Base-by-base conservation (phyloP, 2,888 invertebrate species). In the Agrotis exclamationis region DNA sequence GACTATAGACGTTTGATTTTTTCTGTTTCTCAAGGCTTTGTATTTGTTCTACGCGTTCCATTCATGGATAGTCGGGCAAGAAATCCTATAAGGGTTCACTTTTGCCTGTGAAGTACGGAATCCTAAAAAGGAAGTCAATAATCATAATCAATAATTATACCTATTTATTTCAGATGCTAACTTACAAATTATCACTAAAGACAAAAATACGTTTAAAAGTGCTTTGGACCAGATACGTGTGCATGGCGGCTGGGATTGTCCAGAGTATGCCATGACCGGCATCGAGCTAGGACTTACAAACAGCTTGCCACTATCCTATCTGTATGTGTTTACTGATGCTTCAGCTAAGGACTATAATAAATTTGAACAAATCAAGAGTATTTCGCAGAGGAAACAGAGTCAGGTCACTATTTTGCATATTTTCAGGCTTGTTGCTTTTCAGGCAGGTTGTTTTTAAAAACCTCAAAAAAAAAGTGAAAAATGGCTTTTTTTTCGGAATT, bases 261-360 rank as follows among this genome's bases (percentile, higher is more conserved):
- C 92, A 0, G 95, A 94, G 79, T 84, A 87, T 80, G 72, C 92
- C 0, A 86, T 95, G 89, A 48, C 77, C 2, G 95, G 94, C 24
- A 93, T 95, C 7, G 86, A 91, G 73, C 28, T 76, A 13, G 94
- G 85, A 0, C 81, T 95, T 3, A 76, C 78, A 44, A 48, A 82
- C 2, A 93, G 93, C 69, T 76, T 87, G 7, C 89, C 91, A 0
- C 81, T 85, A 0, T 94, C 95, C 0, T 86, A 87, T 4, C 44
- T 95, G 0, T 94, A 92, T 66, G 92, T 95, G 0, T 93, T 93
- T 18, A 94, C 94, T 13, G 95, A 95, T 63, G 95, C 94, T 0
- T 85, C 91, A 0, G 91, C 94, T 1, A 86, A 88, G 45, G 95
- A 95, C 62, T 63, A 83, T 9, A 0, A 4, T 0, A 70, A 72